Evolutionary conservation across 23 tunicate genomes (phyloP).

Genomic region (Diplosoma virens): DNA sequence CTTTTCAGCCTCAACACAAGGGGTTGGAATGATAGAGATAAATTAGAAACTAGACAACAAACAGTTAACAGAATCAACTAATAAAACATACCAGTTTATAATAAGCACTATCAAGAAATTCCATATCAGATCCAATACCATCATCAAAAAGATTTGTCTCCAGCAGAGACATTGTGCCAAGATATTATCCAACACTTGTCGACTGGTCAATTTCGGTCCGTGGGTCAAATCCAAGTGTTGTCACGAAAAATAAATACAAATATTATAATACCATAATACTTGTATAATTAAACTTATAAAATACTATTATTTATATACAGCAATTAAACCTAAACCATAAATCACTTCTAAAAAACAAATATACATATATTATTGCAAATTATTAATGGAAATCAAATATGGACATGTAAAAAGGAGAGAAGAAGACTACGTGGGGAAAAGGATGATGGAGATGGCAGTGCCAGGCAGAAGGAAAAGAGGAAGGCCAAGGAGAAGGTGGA

Average conservation of each 20-base stretch:
- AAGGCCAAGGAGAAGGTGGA: too few relatives aligned
- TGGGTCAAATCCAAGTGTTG: constrained; percentile 36
- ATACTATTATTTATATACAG: not conserved
- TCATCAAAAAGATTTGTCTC: constrained; percentile 47
- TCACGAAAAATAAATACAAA: not conserved
- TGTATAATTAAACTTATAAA: constrained; percentile 36
- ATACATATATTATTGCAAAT: too few relatives aligned
- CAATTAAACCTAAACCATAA: not conserved
- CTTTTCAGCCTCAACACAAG: too few relatives aligned
- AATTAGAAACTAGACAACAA: too few relatives aligned
- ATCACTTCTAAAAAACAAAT: too few relatives aligned
- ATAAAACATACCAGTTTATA: constrained; percentile 87
- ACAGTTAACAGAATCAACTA: too few relatives aligned
- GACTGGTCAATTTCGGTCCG: constrained; percentile 32
- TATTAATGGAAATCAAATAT: too few relatives aligned
- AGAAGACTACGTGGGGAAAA: too few relatives aligned
- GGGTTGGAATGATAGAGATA: too few relatives aligned
- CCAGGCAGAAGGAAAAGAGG: too few relatives aligned
- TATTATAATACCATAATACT: constrained; percentile 7
- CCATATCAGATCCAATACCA: constrained; percentile 29
- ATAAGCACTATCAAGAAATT: constrained; percentile 54
- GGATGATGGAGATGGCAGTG: too few relatives aligned
- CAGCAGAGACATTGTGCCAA: constrained; percentile 19
- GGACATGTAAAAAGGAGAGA: too few relatives aligned
- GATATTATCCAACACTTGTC: constrained; percentile 26